Base-by-base conservation (phyloP, 1,140 invertebrate species). In the Lethrus apterus region DNA sequence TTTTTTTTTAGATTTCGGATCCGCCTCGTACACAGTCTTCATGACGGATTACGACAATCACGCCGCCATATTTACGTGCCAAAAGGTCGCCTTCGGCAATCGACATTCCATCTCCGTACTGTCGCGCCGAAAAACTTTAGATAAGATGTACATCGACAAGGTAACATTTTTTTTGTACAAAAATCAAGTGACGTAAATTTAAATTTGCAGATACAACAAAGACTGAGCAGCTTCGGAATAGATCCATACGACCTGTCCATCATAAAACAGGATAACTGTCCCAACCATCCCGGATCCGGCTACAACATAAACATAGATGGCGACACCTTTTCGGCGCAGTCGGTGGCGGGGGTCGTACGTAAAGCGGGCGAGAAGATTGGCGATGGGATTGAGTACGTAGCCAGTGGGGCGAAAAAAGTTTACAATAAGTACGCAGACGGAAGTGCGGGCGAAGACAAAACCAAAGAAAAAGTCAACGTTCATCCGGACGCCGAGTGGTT, bases 1-100 rank as follows among this genome's bases (percentile, higher is more conserved):
- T 11, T 7, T 33, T 14, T 33, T 42, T 42, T 42, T 15, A 42
- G 40, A 42, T 42, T 42, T 43, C 2, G 86, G 86, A 2, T 78
- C 74, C 29, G 81, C 84, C 0, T 78, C 78, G 7, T 88, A 86
- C 60, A 79, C 80, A 1, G 70, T 89, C 0, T 76, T 89, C 52
- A 69, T 73, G 34, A 87, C 86, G 0, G 86, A 90, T 59, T 89
- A 89, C 53, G 67, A 68, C 0, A 80, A 68, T 1, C 88, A 84
- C 57, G 86, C 84, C 2, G 84, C 75, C 0, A 74, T 89, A 11
- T 89, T 84, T 63, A 84, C 83, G 0, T 90, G 87, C 51, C 87
- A 90, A 65, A 84, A 80, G 60, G 54, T 89, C 10, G 67, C 71
- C 1, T 80, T 88, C 46, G 79, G 78, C 1, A 80, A 89, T 63